Conservation (phyloP, 2,888 invertebrate species). For the Torymus aiolomorphi region DNA sequence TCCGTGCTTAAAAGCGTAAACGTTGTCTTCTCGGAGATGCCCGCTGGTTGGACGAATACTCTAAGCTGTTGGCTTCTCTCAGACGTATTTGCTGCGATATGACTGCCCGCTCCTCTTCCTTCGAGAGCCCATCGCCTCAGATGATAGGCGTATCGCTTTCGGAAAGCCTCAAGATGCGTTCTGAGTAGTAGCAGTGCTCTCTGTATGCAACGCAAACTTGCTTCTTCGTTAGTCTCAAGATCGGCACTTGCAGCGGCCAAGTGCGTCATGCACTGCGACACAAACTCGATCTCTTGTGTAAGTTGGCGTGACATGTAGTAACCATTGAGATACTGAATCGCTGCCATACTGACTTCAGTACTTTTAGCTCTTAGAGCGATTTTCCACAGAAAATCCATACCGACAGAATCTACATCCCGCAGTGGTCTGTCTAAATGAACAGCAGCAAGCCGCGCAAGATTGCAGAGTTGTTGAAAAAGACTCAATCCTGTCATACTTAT, state of each 20-base stretch:
- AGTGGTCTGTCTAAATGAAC: constrained; percentile 77
- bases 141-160: constrained; percentile 91
- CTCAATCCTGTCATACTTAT: constrained; percentile 95
- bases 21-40: constrained; percentile 89
- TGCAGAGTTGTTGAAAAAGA: constrained; percentile 93
- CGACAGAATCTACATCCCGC: constrained; percentile 80
- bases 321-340: constrained; percentile 94
- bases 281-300: constrained; percentile 94
- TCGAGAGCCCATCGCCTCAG: constrained; percentile 92
- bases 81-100: constrained; percentile 82
- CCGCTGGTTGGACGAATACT: constrained; percentile 91
- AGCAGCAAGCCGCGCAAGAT: constrained; percentile 88
- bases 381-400: constrained; percentile 96
- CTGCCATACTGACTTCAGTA: constrained; percentile 95
- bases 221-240: constrained; percentile 78
- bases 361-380: constrained; percentile 93
- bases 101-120: constrained; percentile 85
- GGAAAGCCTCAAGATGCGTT: constrained; percentile 95
- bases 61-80: constrained; percentile 83
- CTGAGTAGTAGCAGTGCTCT: constrained; percentile 90
- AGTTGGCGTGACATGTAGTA: constrained; percentile 95
- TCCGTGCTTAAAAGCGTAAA: constrained; percentile 90
- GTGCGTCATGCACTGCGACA: constrained; percentile 94
- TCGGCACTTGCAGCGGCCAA: constrained; percentile 89
- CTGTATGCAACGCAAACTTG: constrained; percentile 91